phyloP scores from a whole-genome alignment of 2,888 invertebrate species.

The Thysanoteuthis rhombus region DNA sequence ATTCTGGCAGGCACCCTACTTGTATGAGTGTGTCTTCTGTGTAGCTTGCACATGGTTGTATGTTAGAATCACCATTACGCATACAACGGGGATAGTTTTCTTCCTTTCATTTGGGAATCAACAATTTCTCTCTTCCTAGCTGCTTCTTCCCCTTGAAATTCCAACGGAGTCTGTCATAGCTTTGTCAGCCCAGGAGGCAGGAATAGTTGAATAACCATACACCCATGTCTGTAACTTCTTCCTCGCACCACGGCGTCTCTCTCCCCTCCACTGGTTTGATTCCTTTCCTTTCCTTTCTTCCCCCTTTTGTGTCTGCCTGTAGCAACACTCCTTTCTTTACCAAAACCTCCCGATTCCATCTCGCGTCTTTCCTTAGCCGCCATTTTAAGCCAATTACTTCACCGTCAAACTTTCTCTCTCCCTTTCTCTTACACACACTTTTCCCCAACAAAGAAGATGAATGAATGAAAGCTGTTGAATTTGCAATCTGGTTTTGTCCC shows the following conservation, averaged over 20 bases:
- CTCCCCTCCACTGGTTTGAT: background rate
- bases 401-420: background rate
- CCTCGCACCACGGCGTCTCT: background rate
- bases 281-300: background rate
- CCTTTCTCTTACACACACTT: too few species aligned
- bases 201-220: background rate
- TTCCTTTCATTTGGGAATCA: background rate
- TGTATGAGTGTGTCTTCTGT: too few species aligned
- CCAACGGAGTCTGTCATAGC: background rate
- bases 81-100: background rate
- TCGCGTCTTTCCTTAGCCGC: background rate
- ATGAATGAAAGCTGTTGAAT: background rate
- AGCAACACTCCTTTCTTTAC: background rate
- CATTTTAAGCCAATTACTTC: conserved; percentile 12
- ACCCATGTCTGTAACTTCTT: background rate
- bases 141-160: background rate
- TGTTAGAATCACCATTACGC: background rate
- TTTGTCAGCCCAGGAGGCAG: background rate
- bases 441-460: background rate
- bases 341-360: background rate
- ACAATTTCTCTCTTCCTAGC: background rate
- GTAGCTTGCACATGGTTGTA: too few species aligned
- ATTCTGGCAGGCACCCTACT: too few species aligned
- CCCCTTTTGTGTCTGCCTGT: background rate
- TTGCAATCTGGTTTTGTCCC: background rate